Evolutionary conservation across 2,113 vertebrate genomes (phyloP).

Genomic region (Mormyrus iriodes): DNA sequence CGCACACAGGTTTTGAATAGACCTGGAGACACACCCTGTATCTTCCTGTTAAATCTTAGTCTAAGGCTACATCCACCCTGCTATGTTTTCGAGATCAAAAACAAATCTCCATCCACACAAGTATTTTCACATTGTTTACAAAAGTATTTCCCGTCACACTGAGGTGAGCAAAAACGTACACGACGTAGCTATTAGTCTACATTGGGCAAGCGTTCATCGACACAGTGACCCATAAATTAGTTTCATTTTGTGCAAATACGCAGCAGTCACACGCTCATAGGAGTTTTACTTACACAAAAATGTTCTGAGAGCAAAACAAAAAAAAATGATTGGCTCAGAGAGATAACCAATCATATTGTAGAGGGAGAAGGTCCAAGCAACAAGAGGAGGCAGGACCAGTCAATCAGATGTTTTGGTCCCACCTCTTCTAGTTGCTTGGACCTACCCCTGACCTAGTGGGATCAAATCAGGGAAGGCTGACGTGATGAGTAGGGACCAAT

Average conservation of each 20-base stretch:
- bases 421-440: neutral
- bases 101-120: neutral
- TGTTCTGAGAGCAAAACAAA: neutral
- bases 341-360: too few relatives aligned
- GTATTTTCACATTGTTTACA: neutral
- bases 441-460: neutral
- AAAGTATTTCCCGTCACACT: neutral
- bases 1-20: neutral
- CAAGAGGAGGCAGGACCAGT: neutral
- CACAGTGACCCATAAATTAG: neutral
- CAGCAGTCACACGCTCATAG: neutral
- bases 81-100: neutral
- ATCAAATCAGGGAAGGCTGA: neutral
- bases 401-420: neutral
- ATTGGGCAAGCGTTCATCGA: neutral
- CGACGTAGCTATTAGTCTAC: neutral
- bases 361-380: too few relatives aligned
- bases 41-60: neutral
- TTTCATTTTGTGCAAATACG: neutral
- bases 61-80: neutral
- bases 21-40: neutral
- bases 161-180: neutral
- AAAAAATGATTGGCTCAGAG: neutral
- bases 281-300: neutral
- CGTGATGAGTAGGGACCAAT: neutral